phyloP scores from a whole-genome alignment of 2,113 vertebrate species.

The Macrotis lagotis region DNA sequence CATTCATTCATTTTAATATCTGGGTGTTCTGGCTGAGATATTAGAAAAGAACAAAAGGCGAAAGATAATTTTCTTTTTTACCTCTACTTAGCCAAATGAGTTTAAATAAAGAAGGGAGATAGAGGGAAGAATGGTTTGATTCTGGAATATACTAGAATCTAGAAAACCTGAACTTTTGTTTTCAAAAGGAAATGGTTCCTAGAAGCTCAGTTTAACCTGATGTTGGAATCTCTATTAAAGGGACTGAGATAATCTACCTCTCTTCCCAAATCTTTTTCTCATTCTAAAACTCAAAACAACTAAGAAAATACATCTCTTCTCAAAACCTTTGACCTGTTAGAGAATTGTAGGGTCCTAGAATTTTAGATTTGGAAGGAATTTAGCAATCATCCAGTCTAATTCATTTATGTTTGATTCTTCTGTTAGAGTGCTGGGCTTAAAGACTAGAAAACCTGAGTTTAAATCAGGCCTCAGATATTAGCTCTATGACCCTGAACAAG shows the following conservation, averaged over 20 bases:
- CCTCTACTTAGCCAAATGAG: slow-evolving; percentile 49
- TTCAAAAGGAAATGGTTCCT: not conserved
- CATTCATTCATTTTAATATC: slow-evolving; percentile 40
- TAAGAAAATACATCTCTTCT: not conserved
- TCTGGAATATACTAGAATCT: not conserved
- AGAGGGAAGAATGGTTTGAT: slow-evolving; percentile 1
- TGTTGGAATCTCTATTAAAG: not conserved
- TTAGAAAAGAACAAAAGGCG: slow-evolving; percentile 58
- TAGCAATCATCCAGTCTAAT: not conserved
- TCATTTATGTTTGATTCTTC: not conserved
- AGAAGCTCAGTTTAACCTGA: not conserved
- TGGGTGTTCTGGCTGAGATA: slow-evolving; percentile 44
- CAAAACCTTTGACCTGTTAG: not conserved
- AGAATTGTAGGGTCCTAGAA: not conserved
- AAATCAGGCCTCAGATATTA: not conserved
- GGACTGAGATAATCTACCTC: not conserved
- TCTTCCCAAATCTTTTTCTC: not conserved
- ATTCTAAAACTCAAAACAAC: not conserved
- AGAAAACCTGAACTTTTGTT: not conserved
- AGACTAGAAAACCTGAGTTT: not conserved
- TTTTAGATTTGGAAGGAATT: not conserved
- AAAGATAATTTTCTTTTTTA: slow-evolving; percentile 55
- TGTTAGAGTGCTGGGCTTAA: not conserved
- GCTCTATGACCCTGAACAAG: not conserved
- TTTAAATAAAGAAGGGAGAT: not conserved